Evolutionary conservation across 2,113 vertebrate genomes (phyloP), one percentile per base, ranked within the genome.

Genomic region (Chinchilla lanigera): DNA sequence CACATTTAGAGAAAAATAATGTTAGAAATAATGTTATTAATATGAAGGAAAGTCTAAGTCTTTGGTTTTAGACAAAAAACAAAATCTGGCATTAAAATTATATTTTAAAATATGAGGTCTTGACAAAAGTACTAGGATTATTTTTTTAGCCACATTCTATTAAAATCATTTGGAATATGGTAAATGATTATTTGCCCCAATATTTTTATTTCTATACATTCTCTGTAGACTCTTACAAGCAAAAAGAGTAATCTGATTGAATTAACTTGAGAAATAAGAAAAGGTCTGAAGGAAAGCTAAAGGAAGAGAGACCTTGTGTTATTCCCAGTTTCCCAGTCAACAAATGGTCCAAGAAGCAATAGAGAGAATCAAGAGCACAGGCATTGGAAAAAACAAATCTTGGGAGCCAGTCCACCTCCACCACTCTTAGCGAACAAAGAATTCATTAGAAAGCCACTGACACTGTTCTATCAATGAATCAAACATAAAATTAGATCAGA

Each of bases 1-100:
- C 14, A n/a, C 61, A 88, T 84, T 85, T 71, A 93, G 60, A 92
- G 30, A 86, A 94, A 93, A 69, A 69, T 35, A 35, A 24, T 19
- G 38, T 89, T 91, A 85, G 8, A 95, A 69, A 89, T 58, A 30
- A 87, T 50, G 4, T 7, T 54, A 1, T 78, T 20, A 61, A 28
- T 41, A 63, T 58, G n/a, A 81, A 47, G 73, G 81, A 83, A 82
- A 50, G 17, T 17, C 38, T 83, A 60, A 19, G 20, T 26, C 61
- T 83, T 95, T n/a, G 16, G 8, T 87, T 78, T 17, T 58, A 30
- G 52, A 56, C 1, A 84, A 14, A 44, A 38, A 78, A 2, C 47
- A 20, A 61, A 73, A 88, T 80, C 26, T 87, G 90, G 47, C 50
- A 78, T 14, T 78, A 82, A 87, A 93, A 61, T 61, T 61, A 12